Percentiles rank a stretch among this genome's conserved stretches.
These are phyloP conservation scores for Mus caroli DNA, from an alignment of 2,797 vertebrate genomes.

Conservation along the genomic window DNA sequence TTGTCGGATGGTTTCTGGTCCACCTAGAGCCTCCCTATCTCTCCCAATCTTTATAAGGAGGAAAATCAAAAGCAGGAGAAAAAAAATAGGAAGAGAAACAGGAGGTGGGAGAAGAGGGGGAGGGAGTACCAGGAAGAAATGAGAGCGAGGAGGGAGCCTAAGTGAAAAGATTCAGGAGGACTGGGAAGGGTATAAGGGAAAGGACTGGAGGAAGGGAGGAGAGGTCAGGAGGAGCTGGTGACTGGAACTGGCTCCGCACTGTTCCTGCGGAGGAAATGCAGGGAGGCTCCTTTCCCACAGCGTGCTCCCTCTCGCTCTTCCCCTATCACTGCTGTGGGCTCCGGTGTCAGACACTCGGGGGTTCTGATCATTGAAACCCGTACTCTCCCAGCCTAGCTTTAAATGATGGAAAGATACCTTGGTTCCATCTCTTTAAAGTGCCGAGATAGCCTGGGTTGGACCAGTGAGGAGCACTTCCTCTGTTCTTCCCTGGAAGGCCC, in stretches of 20 bases:
- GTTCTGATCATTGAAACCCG: not conserved
- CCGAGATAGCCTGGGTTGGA: not conserved
- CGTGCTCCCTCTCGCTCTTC: rapidly evolving
- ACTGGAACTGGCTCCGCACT: not conserved
- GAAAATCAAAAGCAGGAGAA: not conserved
- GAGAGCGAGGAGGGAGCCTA: not conserved
- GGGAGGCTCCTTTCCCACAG: too few relatives aligned
- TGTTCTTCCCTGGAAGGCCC: not conserved
- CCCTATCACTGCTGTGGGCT: not conserved
- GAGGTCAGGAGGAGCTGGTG: too few relatives aligned
- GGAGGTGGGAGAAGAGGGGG: not conserved
- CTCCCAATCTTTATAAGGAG: not conserved
- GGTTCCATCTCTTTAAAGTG: not conserved
- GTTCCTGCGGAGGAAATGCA: not conserved
- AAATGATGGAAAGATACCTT: not conserved
- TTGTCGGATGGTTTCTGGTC: not conserved
- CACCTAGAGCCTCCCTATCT: not conserved
- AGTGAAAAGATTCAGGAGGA: too few relatives aligned
- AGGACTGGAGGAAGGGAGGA: not conserved
- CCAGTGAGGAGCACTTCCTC: not conserved
- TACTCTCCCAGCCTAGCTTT: not conserved
- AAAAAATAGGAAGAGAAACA: not conserved
- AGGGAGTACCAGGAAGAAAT: too few relatives aligned
- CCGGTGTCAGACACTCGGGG: not conserved
- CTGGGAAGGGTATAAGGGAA: not conserved